Evolutionary conservation across 2,888 invertebrate species (phyloP).

Genomic region (Himalopsyche kuldschensis): DNA sequence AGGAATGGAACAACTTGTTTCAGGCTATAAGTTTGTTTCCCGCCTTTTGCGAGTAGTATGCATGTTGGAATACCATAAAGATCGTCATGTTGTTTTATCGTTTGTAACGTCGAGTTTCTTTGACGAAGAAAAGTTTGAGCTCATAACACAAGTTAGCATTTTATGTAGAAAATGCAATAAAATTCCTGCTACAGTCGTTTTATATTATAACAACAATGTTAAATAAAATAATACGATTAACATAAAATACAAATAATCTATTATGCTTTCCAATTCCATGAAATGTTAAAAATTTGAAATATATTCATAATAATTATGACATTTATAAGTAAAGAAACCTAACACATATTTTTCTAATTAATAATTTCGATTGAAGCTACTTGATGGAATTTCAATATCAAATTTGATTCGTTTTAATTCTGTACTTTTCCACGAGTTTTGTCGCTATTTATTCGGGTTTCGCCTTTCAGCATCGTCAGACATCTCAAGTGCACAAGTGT

Average conservation of each 20-base stretch:
- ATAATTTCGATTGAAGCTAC: no score
- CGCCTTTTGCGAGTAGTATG: background rate
- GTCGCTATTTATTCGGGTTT: no score
- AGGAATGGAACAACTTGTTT: conserved; percentile 6
- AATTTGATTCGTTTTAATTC: no score
- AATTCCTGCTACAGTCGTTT: background rate
- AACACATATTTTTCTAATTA: no score
- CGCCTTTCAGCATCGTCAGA: no score
- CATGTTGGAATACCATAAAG: conserved; percentile 14
- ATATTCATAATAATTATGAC: no score
- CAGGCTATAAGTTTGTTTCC: background rate
- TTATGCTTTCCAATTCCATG: background rate
- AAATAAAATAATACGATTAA: background rate
- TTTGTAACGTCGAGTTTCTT: conserved; percentile 2
- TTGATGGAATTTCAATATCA: no score
- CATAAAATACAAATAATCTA: background rate
- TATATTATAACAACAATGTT: background rate
- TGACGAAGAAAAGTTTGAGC: background rate
- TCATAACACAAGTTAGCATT: background rate
- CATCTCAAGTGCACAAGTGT: no score
- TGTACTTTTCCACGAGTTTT: no score
- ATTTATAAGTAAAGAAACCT: no score
- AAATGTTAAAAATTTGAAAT: no score
- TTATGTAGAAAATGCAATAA: background rate
- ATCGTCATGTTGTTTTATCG: background rate